Evolutionary conservation across 2,113 vertebrate genomes (phyloP).

Genomic region (Phyllopteryx taeniolatus): DNA sequence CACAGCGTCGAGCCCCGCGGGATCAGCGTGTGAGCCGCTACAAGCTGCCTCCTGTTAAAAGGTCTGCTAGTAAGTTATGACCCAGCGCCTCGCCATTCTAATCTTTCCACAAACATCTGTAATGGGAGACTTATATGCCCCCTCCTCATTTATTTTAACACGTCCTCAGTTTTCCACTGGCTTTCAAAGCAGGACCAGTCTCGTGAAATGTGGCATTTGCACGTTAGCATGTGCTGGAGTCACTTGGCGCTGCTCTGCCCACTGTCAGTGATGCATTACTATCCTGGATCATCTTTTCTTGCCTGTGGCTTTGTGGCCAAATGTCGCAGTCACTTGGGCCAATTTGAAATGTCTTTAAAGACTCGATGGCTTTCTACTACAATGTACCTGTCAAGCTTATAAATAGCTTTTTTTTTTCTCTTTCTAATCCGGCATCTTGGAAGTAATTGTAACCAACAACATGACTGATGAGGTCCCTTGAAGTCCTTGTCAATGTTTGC

Average conservation of each 20-base stretch:
- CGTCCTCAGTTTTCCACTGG: conserved; percentile 53
- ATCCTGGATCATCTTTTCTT: conserved; percentile 15
- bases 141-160: conserved; percentile 56
- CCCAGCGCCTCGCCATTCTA: conserved; percentile 66
- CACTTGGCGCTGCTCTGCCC: conserved; percentile 17
- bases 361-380: conserved; percentile 10
- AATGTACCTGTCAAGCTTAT: not conserved
- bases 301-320: conserved; percentile 5
- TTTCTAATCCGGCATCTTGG: not conserved
- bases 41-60: conserved; percentile 82
- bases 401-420: not conserved
- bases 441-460: not conserved
- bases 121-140: conserved; percentile 60
- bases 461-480: conserved; percentile 14
- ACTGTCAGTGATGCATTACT: conserved; percentile 7
- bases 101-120: conserved; percentile 74
- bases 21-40: conserved; percentile 75
- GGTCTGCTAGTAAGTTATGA: conserved; percentile 61
- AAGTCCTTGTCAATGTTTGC: conserved; percentile 49
- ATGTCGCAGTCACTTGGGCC: not conserved
- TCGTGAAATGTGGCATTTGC: conserved; percentile 42
- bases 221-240: conserved; percentile 11
- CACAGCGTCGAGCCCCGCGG: conserved; percentile 75
- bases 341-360: conserved; percentile 2
- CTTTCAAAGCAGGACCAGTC: conserved; percentile 30